Conservation (phyloP, 2,888 invertebrate species). For the Drosophila kuntzei region DNA sequence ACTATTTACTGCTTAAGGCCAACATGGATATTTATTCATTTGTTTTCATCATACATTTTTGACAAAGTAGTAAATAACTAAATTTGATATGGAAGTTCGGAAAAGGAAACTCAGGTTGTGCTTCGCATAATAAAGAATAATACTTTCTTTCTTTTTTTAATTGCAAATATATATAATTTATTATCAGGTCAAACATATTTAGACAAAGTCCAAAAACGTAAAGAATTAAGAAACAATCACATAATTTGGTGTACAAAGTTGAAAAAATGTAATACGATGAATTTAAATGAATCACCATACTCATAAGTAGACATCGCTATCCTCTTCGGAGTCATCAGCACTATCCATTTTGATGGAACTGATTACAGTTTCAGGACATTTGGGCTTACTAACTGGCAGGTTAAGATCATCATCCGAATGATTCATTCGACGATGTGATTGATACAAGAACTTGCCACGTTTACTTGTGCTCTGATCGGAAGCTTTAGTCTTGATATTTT, state of each 20-base stretch:
- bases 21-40: too few species aligned
- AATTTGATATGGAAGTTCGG: too few species aligned
- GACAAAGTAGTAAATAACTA: too few species aligned
- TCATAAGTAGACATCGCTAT: constrained; percentile 31
- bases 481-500: not conserved
- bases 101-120: too few species aligned
- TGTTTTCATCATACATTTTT: too few species aligned
- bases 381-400: constrained; percentile 28
- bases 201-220: not conserved
- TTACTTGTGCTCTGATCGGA: not conserved
- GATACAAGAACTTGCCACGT: constrained; percentile 14
- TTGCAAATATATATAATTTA: not conserved
- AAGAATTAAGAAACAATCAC: not conserved
- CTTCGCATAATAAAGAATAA: too few species aligned
- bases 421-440: constrained; percentile 6
- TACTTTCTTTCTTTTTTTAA: not conserved
- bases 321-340: constrained; percentile 20
- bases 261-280: not conserved
- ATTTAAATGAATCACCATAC: constrained; percentile 4
- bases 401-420: constrained; percentile 8
- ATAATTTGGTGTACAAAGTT: not conserved
- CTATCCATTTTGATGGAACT: constrained; percentile 32
- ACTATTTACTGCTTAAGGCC: too few species aligned
- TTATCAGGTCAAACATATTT: not conserved
- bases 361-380: constrained; percentile 59